Conservation (phyloP, 53 echinoderm and acorn worm species). For the Arbacia lixula region DNA sequence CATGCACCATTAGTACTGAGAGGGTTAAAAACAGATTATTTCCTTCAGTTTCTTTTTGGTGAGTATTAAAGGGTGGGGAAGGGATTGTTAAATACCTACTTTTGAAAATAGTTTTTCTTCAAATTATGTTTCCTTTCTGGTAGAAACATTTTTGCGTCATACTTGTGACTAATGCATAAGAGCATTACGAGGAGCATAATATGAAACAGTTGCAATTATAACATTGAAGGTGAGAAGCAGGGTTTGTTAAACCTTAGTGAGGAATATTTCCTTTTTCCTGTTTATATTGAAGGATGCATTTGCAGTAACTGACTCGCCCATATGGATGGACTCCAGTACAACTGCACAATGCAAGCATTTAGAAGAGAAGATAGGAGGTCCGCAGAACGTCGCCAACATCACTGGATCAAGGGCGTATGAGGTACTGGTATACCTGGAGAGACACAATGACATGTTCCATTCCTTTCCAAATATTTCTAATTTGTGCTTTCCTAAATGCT, state of each 20-base stretch:
- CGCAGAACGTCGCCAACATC: constrained; percentile 81
- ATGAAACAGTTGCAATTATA: no score
- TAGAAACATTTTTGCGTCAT: background rate
- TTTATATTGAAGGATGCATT: constrained; percentile 71
- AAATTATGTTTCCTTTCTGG: no score
- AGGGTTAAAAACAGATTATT: no score
- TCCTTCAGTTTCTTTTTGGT: no score
- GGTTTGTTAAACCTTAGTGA: no score
- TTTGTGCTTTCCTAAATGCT: no score
- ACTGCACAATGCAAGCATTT: constrained; percentile 77
- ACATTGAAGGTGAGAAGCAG: no score
- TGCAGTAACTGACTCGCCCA: constrained; percentile 82
- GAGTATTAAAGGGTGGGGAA: no score
- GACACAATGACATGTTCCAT: no score
- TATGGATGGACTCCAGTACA: constrained; percentile 99
- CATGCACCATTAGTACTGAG: background rate
- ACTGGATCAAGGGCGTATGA: constrained; percentile 97
- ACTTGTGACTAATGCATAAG: background rate
- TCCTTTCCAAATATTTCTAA: no score
- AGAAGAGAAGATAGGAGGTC: constrained; percentile 77
- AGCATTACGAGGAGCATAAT: no score
- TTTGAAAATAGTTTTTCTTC: background rate
- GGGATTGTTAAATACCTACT: background rate
- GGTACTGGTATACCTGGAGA: no score
- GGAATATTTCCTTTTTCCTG: background rate